These are phyloP conservation scores for Spinus olivaceus DNA, from an alignment of 2,797 vertebrate genomes.

Conservation along the genomic window DNA sequence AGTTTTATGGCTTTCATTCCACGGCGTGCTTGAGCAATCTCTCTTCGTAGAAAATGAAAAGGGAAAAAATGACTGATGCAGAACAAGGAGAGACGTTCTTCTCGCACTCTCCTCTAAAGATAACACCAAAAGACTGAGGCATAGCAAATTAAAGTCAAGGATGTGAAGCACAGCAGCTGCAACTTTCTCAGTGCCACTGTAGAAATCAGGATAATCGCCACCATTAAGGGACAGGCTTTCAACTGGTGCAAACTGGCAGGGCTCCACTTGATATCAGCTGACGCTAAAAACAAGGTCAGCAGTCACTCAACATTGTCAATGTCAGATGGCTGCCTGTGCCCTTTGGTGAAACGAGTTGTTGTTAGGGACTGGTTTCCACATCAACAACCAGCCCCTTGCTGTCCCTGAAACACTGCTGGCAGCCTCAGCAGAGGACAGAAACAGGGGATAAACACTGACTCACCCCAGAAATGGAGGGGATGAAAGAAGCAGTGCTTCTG, in stretches of 20 bases:
- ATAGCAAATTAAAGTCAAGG: background rate
- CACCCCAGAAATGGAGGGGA: background rate
- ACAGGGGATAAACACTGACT: background rate
- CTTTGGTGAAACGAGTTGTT: slow-evolving; percentile 30
- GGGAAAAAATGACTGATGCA: background rate
- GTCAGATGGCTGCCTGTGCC: slow-evolving; percentile 24
- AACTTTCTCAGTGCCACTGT: background rate
- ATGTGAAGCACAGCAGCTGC: background rate
- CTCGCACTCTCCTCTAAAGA: background rate
- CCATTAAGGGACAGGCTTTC: slow-evolving; percentile 38
- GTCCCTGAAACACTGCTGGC: background rate
- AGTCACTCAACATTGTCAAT: slow-evolving; percentile 32
- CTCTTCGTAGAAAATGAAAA: background rate
- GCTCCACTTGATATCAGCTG: slow-evolving; percentile 48
- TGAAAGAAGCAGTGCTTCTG: background rate
- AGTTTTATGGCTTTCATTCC: slow-evolving; percentile 40
- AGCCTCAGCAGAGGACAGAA: background rate
- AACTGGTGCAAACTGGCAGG: slow-evolving; percentile 54
- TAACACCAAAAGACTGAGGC: background rate
- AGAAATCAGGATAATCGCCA: background rate
- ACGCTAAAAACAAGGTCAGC: slow-evolving; percentile 45
- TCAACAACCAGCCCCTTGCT: background rate
- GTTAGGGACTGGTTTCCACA: background rate
- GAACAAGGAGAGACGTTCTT: background rate
- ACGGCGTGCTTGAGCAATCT: background rate